A percentile compares a stretch with the other conserved stretches of the same genome.
phyloP scores from a whole-genome alignment of 1,140 invertebrate species.

The Rhyacophila brunnea region DNA sequence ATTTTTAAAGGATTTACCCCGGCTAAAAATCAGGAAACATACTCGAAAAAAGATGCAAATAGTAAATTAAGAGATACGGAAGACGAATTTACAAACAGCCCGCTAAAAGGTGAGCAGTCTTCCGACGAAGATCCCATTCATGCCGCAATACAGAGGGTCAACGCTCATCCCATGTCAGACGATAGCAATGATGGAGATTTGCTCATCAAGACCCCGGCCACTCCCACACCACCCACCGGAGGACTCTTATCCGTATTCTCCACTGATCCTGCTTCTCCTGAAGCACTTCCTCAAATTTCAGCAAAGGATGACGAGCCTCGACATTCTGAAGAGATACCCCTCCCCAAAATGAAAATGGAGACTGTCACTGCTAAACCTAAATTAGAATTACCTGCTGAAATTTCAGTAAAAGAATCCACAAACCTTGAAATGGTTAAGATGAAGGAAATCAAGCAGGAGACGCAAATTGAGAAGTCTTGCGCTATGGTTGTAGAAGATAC shows the following conservation, averaged over 20 bases:
- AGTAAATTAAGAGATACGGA: conserved; percentile 52
- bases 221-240: conserved; percentile 20
- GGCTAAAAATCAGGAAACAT: conserved; percentile 54
- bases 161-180: conserved; percentile 45
- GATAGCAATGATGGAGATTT: conserved; percentile 44
- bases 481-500: conserved; percentile 9
- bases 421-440: conserved; percentile 8
- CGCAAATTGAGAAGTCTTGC: background rate
- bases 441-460: conserved; percentile 11
- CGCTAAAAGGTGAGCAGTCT: conserved; percentile 52
- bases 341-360: conserved; percentile 3
- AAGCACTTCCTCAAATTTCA: conserved; percentile 29
- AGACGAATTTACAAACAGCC: conserved; percentile 52
- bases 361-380: conserved; percentile 1
- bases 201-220: conserved; percentile 36
- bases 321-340: conserved; percentile 1
- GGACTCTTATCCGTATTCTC: conserved; percentile 17
- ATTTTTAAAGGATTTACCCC: conserved; percentile 55
- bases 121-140: conserved; percentile 58
- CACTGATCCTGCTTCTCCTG: conserved; percentile 2
- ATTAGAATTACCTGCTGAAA: conserved; percentile 5
- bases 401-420: conserved; percentile 5
- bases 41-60: conserved; percentile 53
- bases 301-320: conserved; percentile 23
- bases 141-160: conserved; percentile 50